phyloP scores from a whole-genome alignment of 2,113 vertebrate genomes.

The Heliornis fulica region DNA sequence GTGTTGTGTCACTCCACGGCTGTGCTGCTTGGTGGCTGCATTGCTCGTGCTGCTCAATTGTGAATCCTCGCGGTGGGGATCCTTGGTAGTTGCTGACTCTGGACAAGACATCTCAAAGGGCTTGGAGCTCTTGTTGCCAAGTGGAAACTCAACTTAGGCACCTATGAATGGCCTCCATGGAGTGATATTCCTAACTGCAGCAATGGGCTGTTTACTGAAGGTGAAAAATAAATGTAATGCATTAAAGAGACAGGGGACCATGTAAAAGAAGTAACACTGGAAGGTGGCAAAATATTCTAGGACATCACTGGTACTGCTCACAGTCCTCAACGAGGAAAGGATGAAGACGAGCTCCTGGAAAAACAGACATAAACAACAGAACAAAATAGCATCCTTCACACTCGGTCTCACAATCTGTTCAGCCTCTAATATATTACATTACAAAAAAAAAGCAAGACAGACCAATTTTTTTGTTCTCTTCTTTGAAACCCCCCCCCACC shows the following conservation, averaged over 20 bases:
- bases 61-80: not conserved
- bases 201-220: not conserved
- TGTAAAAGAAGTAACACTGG: not conserved
- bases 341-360: not conserved
- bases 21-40: rapidly evolving
- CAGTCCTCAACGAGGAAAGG: not conserved
- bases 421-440: not conserved
- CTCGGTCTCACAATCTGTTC: not conserved
- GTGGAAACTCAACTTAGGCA: not conserved
- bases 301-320: not conserved
- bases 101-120: not conserved
- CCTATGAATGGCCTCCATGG: not conserved
- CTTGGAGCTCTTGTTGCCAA: not conserved
- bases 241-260: not conserved
- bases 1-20: rapidly evolving
- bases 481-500: not conserved
- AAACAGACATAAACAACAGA: not conserved
- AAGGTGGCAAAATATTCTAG: not conserved
- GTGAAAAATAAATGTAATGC: not conserved
- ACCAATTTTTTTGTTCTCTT: not conserved
- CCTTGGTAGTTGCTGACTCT: not conserved
- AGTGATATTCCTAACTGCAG: not conserved
- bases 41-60: not conserved
- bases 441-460: not conserved
- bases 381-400: not conserved